Percentiles rank a stretch among this genome's conserved stretches.
These are phyloP conservation scores for Gavia stellata DNA, from an alignment of 2,113 vertebrate species.

Conservation along the genomic window DNA sequence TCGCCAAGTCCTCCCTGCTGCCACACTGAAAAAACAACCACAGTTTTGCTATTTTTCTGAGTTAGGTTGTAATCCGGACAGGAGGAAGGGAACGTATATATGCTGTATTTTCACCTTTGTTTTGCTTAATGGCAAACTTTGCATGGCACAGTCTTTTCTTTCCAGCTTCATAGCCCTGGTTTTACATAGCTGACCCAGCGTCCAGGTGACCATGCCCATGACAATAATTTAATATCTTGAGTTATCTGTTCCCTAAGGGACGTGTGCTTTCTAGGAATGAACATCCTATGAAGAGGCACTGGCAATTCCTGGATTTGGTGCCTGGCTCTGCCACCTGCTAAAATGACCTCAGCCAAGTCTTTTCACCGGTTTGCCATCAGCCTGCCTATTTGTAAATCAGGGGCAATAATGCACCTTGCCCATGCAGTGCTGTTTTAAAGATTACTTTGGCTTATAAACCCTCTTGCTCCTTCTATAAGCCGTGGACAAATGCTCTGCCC, in stretches of 20 bases:
- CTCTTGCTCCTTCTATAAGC: not conserved
- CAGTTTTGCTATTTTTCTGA: not conserved
- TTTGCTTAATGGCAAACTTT: not conserved
- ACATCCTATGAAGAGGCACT: not conserved
- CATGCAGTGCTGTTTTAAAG: not conserved
- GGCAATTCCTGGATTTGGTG: not conserved
- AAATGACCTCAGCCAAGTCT: not conserved
- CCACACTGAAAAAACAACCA: not conserved
- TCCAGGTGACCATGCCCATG: accelerated
- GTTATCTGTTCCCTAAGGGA: not conserved
- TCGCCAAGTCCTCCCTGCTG: constrained; percentile 6
- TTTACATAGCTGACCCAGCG: not conserved
- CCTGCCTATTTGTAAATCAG: not conserved
- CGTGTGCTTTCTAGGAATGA: not conserved
- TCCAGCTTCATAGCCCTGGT: not conserved
- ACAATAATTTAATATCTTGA: not conserved
- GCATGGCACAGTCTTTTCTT: not conserved
- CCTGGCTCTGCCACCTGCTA: not conserved
- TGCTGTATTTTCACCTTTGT: not conserved
- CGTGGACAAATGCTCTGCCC: not conserved
- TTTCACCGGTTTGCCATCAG: not conserved
- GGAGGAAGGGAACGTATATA: not conserved
- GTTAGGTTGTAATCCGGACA: not conserved
- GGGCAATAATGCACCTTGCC: not conserved
- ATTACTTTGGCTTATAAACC: not conserved